Evolutionary conservation across 2,113 vertebrate species (phyloP).

Genomic region (Thalassoma bifasciatum): DNA sequence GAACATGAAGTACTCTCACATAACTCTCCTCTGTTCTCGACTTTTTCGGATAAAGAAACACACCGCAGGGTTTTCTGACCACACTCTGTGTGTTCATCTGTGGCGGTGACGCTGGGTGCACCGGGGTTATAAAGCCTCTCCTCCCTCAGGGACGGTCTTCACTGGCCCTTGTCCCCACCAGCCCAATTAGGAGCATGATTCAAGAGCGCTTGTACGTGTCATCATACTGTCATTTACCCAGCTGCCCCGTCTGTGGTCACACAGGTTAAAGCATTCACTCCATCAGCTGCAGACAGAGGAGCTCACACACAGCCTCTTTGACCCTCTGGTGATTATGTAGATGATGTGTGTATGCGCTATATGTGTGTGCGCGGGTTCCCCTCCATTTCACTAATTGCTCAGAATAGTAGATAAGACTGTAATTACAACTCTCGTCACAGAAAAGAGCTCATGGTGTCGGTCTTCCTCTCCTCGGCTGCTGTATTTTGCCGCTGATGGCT

Average conservation of each 20-base stretch:
- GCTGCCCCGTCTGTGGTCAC: conserved; percentile 14
- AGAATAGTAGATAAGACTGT: conserved; percentile 63
- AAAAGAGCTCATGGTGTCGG: conserved; percentile 38
- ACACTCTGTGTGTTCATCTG: background rate
- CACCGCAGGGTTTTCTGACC: background rate
- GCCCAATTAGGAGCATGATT: conserved; percentile 47
- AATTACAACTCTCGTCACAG: conserved; percentile 63
- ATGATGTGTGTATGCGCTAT: conserved; percentile 32
- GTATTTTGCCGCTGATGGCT: background rate
- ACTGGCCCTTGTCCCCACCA: conserved; percentile 15
- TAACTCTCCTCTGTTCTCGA: background rate
- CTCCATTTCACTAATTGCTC: conserved; percentile 67
- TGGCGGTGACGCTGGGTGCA: background rate
- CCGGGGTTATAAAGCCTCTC: conserved; percentile 27
- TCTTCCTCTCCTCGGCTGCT: conserved; percentile 33
- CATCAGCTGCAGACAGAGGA: conserved; percentile 41
- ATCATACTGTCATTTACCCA: conserved; percentile 14
- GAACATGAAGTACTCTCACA: background rate
- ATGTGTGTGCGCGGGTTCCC: conserved; percentile 22
- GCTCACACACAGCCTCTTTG: conserved; percentile 39
- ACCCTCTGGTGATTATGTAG: conserved; percentile 62
- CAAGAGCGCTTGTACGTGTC: background rate
- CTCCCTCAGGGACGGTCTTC: conserved; percentile 29
- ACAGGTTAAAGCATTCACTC: conserved; percentile 40
- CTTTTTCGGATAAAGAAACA: background rate